phyloP scores from a whole-genome alignment of 2,113 vertebrate genomes.

The Acrocephalus kingi region DNA sequence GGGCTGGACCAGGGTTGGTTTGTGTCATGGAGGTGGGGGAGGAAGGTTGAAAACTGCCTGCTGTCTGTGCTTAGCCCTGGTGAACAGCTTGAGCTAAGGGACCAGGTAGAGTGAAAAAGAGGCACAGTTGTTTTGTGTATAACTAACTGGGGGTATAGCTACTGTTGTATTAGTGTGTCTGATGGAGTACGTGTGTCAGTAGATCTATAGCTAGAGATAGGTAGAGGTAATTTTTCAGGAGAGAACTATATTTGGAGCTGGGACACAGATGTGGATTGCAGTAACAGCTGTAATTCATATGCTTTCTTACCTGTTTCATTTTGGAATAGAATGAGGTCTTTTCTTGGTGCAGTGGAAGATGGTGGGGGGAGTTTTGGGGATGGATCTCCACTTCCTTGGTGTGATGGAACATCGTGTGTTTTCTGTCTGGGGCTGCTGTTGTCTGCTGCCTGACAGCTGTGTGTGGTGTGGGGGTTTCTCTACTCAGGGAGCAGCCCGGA shows the following conservation, averaged over 20 bases:
- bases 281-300: background rate
- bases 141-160: background rate
- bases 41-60: background rate
- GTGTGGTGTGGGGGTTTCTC: rapidly evolving
- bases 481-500: constrained; percentile 89
- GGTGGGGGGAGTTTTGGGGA: background rate
- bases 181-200: background rate
- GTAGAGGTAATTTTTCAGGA: background rate
- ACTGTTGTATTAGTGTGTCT: background rate
- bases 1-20: background rate
- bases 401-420: rapidly evolving
- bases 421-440: background rate
- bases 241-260: background rate
- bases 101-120: background rate
- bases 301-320: background rate
- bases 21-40: background rate
- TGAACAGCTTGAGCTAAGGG: background rate
- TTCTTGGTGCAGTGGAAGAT: background rate
- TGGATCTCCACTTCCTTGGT: background rate
- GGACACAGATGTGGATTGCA: background rate
- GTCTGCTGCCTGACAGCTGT: background rate
- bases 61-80: background rate
- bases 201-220: background rate
- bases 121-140: background rate
- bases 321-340: background rate